phyloP scores from a whole-genome alignment of 2,888 invertebrate genomes.

The Agrochola lychnidis region DNA sequence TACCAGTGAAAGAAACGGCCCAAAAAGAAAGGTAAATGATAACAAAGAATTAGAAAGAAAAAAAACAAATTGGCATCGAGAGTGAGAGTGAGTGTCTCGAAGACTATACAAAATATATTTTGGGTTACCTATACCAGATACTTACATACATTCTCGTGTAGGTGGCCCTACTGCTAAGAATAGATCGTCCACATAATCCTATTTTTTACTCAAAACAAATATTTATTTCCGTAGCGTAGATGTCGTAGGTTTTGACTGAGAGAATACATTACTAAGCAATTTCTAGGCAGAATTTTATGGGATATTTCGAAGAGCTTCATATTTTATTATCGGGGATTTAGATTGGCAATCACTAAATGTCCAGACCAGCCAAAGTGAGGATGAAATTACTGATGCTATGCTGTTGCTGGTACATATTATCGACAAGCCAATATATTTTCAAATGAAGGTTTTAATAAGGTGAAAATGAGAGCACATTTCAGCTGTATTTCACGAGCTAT shows the following conservation, averaged over 20 bases:
- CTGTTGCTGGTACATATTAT: neutral
- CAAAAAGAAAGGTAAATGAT: neutral
- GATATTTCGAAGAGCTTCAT: neutral
- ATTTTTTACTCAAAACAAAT: neutral
- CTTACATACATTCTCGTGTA: neutral
- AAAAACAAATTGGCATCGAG: neutral
- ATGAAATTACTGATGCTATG: neutral
- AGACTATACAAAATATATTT: neutral
- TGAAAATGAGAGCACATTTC: conserved; percentile 7
- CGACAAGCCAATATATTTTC: neutral
- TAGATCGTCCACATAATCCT: conserved; percentile 17
- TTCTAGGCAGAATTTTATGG: neutral
- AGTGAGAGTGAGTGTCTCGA: neutral
- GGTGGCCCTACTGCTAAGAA: conserved; percentile 8
- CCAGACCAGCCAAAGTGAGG: neutral
- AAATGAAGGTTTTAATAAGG: neutral
- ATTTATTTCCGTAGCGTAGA: neutral
- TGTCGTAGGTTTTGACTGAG: neutral
- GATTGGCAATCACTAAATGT: too few species aligned
- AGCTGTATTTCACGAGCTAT: neutral
- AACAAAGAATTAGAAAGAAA: neutral
- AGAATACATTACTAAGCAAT: neutral
- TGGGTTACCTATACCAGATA: neutral
- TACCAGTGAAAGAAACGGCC: too few species aligned
- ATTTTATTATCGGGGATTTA: neutral